phyloP scores from a whole-genome alignment of 2,888 invertebrate genomes.

The Eupithecia insigniata region DNA sequence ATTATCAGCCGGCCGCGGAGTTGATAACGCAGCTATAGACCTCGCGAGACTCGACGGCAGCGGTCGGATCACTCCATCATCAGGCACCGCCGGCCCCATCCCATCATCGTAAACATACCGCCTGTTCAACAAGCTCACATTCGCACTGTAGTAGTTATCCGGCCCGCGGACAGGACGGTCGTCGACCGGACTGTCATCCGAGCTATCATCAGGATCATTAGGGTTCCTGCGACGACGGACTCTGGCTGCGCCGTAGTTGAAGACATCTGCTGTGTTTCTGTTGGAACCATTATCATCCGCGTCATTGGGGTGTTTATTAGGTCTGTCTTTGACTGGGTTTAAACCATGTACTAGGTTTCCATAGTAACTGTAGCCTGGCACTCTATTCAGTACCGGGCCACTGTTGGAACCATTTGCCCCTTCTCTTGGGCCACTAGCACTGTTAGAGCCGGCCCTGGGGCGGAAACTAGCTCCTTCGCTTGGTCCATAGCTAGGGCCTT shows the following conservation, averaged over 20 bases:
- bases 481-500: conserved; percentile 6
- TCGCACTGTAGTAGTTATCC: background rate
- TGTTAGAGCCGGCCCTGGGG: conserved; percentile 10
- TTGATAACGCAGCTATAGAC: conserved; percentile 85
- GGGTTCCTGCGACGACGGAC: background rate
- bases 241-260: background rate
- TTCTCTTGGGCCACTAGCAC: background rate
- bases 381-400: background rate
- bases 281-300: background rate
- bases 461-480: conserved; percentile 11
- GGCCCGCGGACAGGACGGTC: background rate
- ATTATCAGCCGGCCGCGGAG: conserved; percentile 84
- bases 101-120: conserved; percentile 18
- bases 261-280: background rate
- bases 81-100: conserved; percentile 19
- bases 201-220: conserved; percentile 8
- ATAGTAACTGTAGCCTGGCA: background rate
- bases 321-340: background rate
- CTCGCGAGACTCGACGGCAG: conserved; percentile 84
- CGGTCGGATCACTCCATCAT: conserved; percentile 47
- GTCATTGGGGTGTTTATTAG: background rate
- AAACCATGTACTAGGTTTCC: background rate
- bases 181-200: conserved; percentile 4
- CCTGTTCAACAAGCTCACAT: background rate
- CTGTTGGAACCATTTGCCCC: conserved; percentile 7